A percentile compares a stretch with the other conserved stretches of the same genome.
Conservation (phyloP, 2,888 invertebrate species). For the Isoperla grammatica region DNA sequence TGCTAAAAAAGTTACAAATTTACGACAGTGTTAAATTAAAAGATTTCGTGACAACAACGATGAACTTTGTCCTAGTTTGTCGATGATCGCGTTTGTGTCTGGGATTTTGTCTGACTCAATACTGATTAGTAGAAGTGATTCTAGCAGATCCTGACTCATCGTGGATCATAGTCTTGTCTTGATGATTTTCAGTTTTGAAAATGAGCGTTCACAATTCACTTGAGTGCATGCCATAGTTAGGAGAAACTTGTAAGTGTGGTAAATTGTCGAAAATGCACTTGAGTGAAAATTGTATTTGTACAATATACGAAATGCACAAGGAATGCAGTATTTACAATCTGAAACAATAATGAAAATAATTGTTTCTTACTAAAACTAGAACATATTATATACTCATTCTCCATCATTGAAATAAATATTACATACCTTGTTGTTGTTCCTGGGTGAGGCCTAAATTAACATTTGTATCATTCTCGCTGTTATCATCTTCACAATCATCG, state of each 20-base stretch:
- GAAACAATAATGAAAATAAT: conserved; percentile 2
- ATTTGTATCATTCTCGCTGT: no score
- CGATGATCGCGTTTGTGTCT: neutral
- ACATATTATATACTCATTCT: no score
- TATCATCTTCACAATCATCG: neutral
- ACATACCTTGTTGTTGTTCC: no score
- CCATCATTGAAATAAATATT: no score
- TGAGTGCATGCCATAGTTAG: conserved; percentile 6
- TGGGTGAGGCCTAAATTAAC: no score
- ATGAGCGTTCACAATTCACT: conserved; percentile 7
- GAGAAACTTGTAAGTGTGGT: neutral
- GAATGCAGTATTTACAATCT: conserved; percentile 6
- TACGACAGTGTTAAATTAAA: no score
- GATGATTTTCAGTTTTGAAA: conserved; percentile 1
- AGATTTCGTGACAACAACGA: no score
- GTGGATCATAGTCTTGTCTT: neutral
- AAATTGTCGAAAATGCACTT: neutral
- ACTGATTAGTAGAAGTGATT: conserved; percentile 5
- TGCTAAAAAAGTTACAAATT: no score
- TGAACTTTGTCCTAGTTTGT: conserved; percentile 3
- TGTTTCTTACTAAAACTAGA: no score
- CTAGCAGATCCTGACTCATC: conserved; percentile 1
- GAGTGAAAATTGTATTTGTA: conserved; percentile 3
- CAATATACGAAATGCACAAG: conserved; percentile 2
- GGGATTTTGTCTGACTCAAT: conserved; percentile 4